A percentile compares a stretch with the other conserved stretches of the same genome.
Evolutionary conservation across 2,888 invertebrate genomes (phyloP).

Genomic region (Campopleginae sp.): DNA sequence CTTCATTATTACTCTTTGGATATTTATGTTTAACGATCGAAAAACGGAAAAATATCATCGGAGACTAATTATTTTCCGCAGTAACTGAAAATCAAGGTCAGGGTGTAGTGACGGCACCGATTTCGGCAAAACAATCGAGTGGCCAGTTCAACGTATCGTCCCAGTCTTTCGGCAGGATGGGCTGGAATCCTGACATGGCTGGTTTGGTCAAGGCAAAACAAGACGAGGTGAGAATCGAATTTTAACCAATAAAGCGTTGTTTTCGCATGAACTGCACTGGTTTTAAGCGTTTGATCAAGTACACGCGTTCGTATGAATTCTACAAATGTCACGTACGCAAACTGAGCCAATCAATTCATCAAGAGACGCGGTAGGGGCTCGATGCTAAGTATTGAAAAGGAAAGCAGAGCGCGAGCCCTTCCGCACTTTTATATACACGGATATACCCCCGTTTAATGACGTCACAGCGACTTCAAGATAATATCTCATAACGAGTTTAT

Average conservation of each 20-base stretch:
- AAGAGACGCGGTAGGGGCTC: too few relatives aligned
- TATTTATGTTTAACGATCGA: too few relatives aligned
- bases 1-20: not conserved
- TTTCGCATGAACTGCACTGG: constrained; percentile 57
- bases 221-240: constrained; percentile 82
- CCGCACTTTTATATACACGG: too few relatives aligned
- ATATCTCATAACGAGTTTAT: too few relatives aligned
- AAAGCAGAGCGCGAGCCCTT: too few relatives aligned
- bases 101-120: constrained; percentile 80
- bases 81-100: constrained; percentile 85
- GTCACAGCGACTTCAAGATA: too few relatives aligned
- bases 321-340: not conserved
- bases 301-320: not conserved
- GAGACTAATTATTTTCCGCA: constrained; percentile 66
- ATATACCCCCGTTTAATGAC: too few relatives aligned
- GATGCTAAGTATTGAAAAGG: too few relatives aligned
- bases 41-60: constrained; percentile 6
- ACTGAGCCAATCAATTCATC: not conserved
- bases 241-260: not conserved
- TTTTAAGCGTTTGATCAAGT: constrained; percentile 39
- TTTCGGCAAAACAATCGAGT: constrained; percentile 84
- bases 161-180: constrained; percentile 85
- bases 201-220: constrained; percentile 84
- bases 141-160: constrained; percentile 84
- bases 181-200: constrained; percentile 85